These are phyloP conservation scores for Lepidotrigona ventralis DNA, from an alignment of 1,140 invertebrate species.

Conservation along the genomic window DNA sequence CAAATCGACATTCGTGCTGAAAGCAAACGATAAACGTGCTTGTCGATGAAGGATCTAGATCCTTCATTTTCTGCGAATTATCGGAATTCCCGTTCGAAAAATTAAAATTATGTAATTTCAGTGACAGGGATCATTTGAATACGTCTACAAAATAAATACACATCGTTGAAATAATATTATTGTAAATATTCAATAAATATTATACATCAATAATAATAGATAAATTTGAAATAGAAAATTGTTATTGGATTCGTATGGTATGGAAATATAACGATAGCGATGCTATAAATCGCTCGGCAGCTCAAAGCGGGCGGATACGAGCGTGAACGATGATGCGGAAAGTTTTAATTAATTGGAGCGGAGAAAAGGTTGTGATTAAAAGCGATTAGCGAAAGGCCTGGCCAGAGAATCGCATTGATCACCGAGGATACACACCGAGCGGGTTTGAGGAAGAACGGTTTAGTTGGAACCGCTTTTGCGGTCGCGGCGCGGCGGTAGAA, in stretches of 20 bases:
- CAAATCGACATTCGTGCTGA: neutral
- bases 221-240: too few relatives aligned
- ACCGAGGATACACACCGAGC: slow-evolving; percentile 28
- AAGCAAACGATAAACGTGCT: neutral
- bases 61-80: too few relatives aligned
- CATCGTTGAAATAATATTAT: too few relatives aligned
- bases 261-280: too few relatives aligned
- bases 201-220: too few relatives aligned
- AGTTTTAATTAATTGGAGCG: neutral
- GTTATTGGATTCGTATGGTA: too few relatives aligned
- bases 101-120: too few relatives aligned
- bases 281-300: neutral
- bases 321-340: neutral
- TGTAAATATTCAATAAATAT: too few relatives aligned
- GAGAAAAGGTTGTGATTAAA: neutral
- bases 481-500: slow-evolving; percentile 43
- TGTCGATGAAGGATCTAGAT: neutral
- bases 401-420: neutral
- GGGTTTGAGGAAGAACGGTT: slow-evolving; percentile 37
- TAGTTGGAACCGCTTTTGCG: slow-evolving; percentile 48
- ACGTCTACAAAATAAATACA: too few relatives aligned
- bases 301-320: neutral
- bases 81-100: too few relatives aligned
- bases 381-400: neutral
- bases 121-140: too few relatives aligned